phyloP scores from a whole-genome alignment of 2,113 vertebrate genomes.

The Gadus macrocephalus region DNA sequence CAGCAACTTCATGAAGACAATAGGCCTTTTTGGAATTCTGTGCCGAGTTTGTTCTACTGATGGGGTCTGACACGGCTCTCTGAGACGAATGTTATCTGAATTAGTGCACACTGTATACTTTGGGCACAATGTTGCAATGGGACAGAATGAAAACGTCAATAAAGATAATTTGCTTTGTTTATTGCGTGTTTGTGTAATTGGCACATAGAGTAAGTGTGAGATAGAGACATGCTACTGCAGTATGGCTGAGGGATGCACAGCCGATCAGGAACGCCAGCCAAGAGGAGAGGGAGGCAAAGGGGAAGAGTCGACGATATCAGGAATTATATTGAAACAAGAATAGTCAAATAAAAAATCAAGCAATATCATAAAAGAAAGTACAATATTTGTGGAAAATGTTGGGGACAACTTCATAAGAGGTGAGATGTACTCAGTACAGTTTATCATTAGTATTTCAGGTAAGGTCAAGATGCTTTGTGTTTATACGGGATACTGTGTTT shows the following conservation, averaged over 20 bases:
- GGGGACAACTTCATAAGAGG: background rate
- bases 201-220: conserved; percentile 19
- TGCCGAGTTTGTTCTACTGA: conserved; percentile 30
- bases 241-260: conserved; percentile 38
- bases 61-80: conserved; percentile 37
- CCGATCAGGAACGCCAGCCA: conserved; percentile 12
- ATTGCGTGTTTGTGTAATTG: conserved; percentile 2
- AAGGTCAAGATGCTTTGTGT: too few species aligned
- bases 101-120: conserved; percentile 58
- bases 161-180: conserved; percentile 29
- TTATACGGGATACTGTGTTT: background rate
- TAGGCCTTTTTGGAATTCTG: conserved; percentile 27
- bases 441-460: too few species aligned
- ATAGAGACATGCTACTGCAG: conserved; percentile 29
- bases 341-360: background rate
- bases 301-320: background rate
- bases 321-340: conserved; percentile 12
- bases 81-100: conserved; percentile 67
- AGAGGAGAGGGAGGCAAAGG: background rate
- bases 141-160: conserved; percentile 16
- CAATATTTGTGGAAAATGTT: background rate
- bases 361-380: background rate
- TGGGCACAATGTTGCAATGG: conserved; percentile 26
- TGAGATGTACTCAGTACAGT: too few species aligned
- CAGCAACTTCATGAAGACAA: conserved; percentile 23